A percentile compares a stretch with the other conserved stretches of the same genome.
These are phyloP conservation scores for Mus pahari DNA, from an alignment of 2,113 vertebrate species.

Conservation along the genomic window DNA sequence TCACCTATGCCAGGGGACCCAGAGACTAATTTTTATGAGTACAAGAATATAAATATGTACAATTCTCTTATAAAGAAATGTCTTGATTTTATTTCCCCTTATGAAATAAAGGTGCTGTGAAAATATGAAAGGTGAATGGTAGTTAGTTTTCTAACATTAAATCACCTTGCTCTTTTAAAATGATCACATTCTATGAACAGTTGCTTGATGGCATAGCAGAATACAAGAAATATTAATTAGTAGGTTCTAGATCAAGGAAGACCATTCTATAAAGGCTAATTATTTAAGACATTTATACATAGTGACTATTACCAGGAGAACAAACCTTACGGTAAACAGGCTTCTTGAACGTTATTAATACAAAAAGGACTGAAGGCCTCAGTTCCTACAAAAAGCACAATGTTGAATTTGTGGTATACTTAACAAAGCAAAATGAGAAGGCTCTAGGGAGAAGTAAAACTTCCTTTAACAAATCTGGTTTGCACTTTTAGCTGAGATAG, in stretches of 20 bases:
- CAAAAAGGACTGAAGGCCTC: constrained; percentile 43
- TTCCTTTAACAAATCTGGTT: neutral
- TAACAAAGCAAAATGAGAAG: constrained; percentile 39
- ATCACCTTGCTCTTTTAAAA: constrained; percentile 23
- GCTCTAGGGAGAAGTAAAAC: neutral
- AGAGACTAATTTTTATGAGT: neutral
- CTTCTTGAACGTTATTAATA: constrained; percentile 58
- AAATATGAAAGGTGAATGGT: constrained; percentile 32
- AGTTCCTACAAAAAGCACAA: constrained; percentile 54
- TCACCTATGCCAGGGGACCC: neutral
- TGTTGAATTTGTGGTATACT: constrained; percentile 51
- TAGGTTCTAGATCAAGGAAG: constrained; percentile 34
- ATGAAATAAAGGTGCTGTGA: constrained; percentile 61
- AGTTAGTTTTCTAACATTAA: constrained; percentile 21
- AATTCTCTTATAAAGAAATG: constrained; percentile 59
- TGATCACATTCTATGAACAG: neutral
- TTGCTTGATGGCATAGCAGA: neutral
- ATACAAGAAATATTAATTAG: constrained; percentile 2
- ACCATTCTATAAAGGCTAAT: constrained; percentile 80
- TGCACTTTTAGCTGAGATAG: neutral
- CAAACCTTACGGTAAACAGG: constrained; percentile 32
- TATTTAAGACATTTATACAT: constrained; percentile 75
- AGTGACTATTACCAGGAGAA: constrained; percentile 74
- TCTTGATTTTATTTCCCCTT: constrained; percentile 54
- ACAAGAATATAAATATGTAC: constrained; percentile 12